phyloP scores from a whole-genome alignment of 2,888 invertebrate species.

The Chaetogeoica ovagalla region DNA sequence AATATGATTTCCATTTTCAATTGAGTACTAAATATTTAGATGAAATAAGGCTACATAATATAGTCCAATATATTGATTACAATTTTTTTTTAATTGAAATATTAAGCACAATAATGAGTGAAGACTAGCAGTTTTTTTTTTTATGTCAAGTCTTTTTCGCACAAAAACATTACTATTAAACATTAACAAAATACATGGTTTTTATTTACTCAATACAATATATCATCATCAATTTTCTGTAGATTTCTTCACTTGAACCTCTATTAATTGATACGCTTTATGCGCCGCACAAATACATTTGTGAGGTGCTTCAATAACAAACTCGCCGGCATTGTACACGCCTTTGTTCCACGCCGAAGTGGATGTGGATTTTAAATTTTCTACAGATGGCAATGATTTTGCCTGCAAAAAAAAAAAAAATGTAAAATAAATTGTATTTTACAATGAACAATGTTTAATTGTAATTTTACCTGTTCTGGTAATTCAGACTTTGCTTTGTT shows the following conservation, averaged over 20 bases:
- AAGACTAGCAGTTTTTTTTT: neutral
- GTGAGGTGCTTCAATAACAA: slow-evolving; percentile 34
- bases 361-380: slow-evolving; percentile 43
- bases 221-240: slow-evolving; percentile 19
- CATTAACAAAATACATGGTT: neutral
- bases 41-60: too few relatives aligned
- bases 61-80: neutral
- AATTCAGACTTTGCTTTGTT: slow-evolving; percentile 33
- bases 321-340: slow-evolving; percentile 34
- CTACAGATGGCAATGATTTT: slow-evolving; percentile 27
- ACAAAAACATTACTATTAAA: slow-evolving; percentile 15
- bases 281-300: slow-evolving; percentile 34
- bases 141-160: neutral
- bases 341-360: slow-evolving; percentile 29
- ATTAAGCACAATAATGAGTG: neutral
- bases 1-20: too few relatives aligned
- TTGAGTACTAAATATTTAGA: too few relatives aligned
- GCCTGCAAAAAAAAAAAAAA: slow-evolving; percentile 2
- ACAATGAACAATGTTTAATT: neutral
- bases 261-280: slow-evolving; percentile 39
- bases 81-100: neutral
- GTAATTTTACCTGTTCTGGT: slow-evolving; percentile 26
- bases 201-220: slow-evolving; percentile 22
- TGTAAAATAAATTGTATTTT: neutral
- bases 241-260: slow-evolving; percentile 33